phyloP scores from a whole-genome alignment of 2,888 invertebrate genomes.

The Metacarcinus magister region DNA sequence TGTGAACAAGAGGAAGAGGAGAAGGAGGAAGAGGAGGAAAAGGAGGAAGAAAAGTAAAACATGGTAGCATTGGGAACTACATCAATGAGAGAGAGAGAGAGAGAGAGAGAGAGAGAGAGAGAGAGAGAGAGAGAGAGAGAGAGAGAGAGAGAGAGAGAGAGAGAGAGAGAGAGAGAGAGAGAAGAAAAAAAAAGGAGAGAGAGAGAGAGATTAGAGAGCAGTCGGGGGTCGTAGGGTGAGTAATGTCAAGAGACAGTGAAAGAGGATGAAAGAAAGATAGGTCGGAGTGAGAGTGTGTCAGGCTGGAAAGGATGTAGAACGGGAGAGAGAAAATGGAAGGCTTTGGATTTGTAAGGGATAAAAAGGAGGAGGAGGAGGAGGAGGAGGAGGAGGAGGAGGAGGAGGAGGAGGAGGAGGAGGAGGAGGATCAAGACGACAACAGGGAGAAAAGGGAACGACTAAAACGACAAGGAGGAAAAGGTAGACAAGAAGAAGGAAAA shows the following conservation, averaged over 20 bases:
- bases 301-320: neutral
- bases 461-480: neutral
- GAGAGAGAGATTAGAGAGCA: neutral
- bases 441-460: neutral
- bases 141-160: slow-evolving; percentile 28
- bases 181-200: neutral
- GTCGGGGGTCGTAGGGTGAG: neutral
- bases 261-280: neutral
- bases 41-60: neutral
- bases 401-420: neutral
- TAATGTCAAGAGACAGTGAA: neutral
- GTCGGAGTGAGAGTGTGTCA: neutral
- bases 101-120: slow-evolving; percentile 37
- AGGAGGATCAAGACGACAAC: neutral
- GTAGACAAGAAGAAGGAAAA: slow-evolving; percentile 1
- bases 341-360: neutral
- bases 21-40: neutral
- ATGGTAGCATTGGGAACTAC: neutral
- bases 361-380: neutral
- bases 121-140: slow-evolving; percentile 6
- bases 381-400: neutral
- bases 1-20: neutral
- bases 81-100: neutral
- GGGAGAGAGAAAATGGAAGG: neutral
- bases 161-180: slow-evolving; percentile 21